phyloP scores from a whole-genome alignment of 2,113 vertebrate genomes.

The Tupaia tana region DNA sequence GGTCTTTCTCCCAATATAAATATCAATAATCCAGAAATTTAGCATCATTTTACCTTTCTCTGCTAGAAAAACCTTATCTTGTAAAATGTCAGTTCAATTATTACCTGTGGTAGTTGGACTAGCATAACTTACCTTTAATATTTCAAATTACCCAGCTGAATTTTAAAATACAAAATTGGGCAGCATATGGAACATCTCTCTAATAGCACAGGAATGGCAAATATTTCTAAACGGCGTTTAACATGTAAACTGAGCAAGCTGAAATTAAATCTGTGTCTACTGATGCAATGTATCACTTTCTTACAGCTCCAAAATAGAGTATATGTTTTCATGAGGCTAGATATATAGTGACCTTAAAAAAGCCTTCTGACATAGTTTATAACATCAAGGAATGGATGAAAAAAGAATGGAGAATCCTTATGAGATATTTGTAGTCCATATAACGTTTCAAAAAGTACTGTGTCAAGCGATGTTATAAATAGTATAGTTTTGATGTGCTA shows the following conservation, averaged over 20 bases:
- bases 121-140: constrained; percentile 77
- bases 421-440: constrained; percentile 52
- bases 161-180: constrained; percentile 79
- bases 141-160: constrained; percentile 76
- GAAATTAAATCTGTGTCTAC: constrained; percentile 73
- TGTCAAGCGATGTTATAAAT: constrained; percentile 65
- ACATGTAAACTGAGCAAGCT: constrained; percentile 68
- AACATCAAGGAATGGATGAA: constrained; percentile 53
- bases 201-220: constrained; percentile 67
- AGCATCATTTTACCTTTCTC: constrained; percentile 52
- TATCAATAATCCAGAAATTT: background rate
- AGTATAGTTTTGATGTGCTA: background rate
- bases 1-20: constrained; percentile 22
- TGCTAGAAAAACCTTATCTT: constrained; percentile 67
- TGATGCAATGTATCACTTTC: constrained; percentile 73
- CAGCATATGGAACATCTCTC: constrained; percentile 61
- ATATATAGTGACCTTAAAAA: constrained; percentile 19
- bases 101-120: constrained; percentile 71
- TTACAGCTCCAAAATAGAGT: constrained; percentile 53
- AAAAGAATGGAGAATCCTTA: constrained; percentile 39
- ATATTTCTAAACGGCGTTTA: constrained; percentile 73
- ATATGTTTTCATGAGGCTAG: constrained; percentile 32
- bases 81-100: constrained; percentile 72
- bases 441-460: constrained; percentile 48
- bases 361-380: constrained; percentile 57